Percentiles rank a stretch among this genome's conserved stretches.
Evolutionary conservation across 2,797 vertebrate species (phyloP).

Genomic region (Eptatretus atami): DNA sequence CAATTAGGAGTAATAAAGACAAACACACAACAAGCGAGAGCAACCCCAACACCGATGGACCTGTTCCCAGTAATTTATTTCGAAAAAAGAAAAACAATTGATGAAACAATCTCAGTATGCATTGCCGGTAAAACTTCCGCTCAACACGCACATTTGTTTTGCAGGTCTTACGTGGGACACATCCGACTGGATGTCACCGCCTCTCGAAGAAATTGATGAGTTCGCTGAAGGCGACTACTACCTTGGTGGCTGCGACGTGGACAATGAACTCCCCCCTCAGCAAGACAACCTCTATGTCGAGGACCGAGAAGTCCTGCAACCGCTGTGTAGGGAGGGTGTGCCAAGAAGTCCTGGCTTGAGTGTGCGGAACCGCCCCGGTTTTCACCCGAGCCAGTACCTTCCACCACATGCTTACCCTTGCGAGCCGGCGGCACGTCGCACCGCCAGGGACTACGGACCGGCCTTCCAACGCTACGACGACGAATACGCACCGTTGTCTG

Average conservation of each 20-base stretch:
- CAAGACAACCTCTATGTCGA: slow-evolving; percentile 61
- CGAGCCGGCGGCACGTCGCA: slow-evolving; percentile 23
- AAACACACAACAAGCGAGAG: too few relatives aligned
- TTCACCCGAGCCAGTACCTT: slow-evolving; percentile 60
- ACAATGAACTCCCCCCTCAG: slow-evolving; percentile 77
- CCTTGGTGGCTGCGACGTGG: slow-evolving; percentile 79
- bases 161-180: slow-evolving; percentile 98
- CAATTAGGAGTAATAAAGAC: too few relatives aligned
- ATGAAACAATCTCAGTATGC: too few relatives aligned
- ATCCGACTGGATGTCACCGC: slow-evolving; percentile 96
- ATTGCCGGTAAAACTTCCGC: too few relatives aligned
- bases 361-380: slow-evolving; percentile 33
- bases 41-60: too few relatives aligned
- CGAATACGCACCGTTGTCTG: slow-evolving; percentile 1
- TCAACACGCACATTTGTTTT: background rate
- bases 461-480: slow-evolving; percentile 1
- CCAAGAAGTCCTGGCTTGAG: slow-evolving; percentile 24
- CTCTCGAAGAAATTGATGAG: slow-evolving; percentile 90
- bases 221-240: slow-evolving; percentile 93
- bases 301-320: slow-evolving; percentile 45
- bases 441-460: slow-evolving; percentile 1
- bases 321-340: slow-evolving; percentile 20
- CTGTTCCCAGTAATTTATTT: too few relatives aligned
- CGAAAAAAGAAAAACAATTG: too few relatives aligned
- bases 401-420: slow-evolving; percentile 33